Percentiles rank a stretch among this genome's conserved stretches.
Evolutionary conservation across 2,113 vertebrate genomes (phyloP).

Genomic region (Clarias batrachus): DNA sequence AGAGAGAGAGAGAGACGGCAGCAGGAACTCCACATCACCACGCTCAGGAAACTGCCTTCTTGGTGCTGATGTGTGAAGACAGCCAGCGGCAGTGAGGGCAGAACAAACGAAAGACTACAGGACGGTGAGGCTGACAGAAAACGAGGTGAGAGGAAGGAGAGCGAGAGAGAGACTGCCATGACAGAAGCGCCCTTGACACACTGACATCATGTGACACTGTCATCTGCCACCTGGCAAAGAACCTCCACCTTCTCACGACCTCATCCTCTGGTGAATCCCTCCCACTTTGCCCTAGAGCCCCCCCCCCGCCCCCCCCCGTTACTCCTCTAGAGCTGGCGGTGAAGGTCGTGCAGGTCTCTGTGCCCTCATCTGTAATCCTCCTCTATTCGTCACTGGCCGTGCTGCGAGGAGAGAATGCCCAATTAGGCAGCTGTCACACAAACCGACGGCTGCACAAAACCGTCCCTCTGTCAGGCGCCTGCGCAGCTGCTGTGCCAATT

Average conservation of each 20-base stretch:
- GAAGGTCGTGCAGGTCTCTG: constrained; percentile 94
- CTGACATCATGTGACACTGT: constrained; percentile 96
- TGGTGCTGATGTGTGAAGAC: constrained; percentile 57
- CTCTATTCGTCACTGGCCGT: constrained; percentile 96
- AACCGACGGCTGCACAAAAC: constrained; percentile 85
- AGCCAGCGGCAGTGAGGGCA: constrained; percentile 65
- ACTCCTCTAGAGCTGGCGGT: constrained; percentile 78
- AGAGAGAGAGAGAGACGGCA: constrained; percentile 28
- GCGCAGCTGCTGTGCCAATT: constrained; percentile 91
- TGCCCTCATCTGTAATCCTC: constrained; percentile 99
- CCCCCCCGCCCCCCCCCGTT: constrained; percentile 14
- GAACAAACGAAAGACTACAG: constrained; percentile 59
- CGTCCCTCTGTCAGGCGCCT: constrained; percentile 73
- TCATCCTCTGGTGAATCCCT: constrained; percentile 86
- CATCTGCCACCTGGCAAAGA: constrained; percentile 87
- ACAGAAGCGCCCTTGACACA: constrained; percentile 87
- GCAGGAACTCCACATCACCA: constrained; percentile 70
- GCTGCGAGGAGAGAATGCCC: constrained; percentile 98
- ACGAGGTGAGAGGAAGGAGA: constrained; percentile 14
- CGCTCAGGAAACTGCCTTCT: constrained; percentile 62
- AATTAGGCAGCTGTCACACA: constrained; percentile 99
- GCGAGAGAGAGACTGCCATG: constrained; percentile 56
- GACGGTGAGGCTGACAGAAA: constrained; percentile 58
- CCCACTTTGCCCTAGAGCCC: constrained; percentile 61
- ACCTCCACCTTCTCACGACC: constrained; percentile 75